A percentile compares a stretch with the other conserved stretches of the same genome.
These are phyloP conservation scores for Drosophila setifemur DNA, from an alignment of 1,140 invertebrate species.

Conservation along the genomic window DNA sequence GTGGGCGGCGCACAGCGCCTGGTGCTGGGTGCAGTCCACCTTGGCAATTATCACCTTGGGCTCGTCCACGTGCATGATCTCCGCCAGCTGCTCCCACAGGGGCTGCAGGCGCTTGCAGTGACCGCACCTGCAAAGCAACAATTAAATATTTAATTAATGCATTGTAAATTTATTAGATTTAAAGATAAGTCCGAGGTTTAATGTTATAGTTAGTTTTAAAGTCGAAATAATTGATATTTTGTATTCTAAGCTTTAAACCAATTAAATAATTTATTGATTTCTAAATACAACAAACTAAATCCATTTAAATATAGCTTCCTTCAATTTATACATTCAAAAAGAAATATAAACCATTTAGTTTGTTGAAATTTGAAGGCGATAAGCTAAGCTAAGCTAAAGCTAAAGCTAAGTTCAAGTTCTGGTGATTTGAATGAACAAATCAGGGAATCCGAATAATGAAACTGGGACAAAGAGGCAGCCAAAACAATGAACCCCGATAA, in stretches of 20 bases:
- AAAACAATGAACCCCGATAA: constrained; percentile 36
- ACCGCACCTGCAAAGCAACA: constrained; percentile 85
- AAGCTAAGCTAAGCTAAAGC: no score
- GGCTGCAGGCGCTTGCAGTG: constrained; percentile 88
- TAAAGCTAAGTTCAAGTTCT: neutral
- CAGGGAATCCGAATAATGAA: constrained; percentile 9
- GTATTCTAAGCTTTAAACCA: neutral
- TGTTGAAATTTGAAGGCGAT: no score
- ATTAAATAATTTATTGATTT: no score
- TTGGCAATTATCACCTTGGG: constrained; percentile 87
- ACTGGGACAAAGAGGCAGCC: constrained; percentile 4
- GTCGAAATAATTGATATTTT: no score
- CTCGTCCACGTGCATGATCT: constrained; percentile 86
- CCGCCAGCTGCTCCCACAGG: constrained; percentile 88
- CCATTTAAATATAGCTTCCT: no score
- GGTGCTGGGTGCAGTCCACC: constrained; percentile 91
- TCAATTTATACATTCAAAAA: no score
- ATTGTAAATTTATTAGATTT: no score
- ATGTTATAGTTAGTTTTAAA: no score
- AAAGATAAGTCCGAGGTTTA: no score
- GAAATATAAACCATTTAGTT: no score
- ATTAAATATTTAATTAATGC: neutral
- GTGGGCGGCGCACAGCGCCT: constrained; percentile 87
- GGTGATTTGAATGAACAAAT: neutral
- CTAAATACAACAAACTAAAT: no score